Base-by-base conservation (phyloP, 1,140 invertebrate species). In the Aphidius ervi region DNA sequence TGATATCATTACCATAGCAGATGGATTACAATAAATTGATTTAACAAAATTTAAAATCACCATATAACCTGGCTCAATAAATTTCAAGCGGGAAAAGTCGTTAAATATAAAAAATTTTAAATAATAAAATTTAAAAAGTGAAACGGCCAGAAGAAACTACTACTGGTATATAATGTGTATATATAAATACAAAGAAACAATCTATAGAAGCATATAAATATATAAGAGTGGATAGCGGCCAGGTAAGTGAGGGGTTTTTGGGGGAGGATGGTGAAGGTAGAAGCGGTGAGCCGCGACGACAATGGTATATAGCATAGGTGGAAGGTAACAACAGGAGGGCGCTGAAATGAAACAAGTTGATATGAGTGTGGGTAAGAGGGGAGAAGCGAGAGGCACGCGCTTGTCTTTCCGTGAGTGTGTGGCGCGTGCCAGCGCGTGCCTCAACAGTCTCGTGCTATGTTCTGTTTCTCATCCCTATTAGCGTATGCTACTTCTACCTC, bases 361-460 rank as follows among this genome's bases (percentile, higher is more conserved):
- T 31, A 31, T 31, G 23, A 31, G 23, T 3, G 46, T n/a, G 46
- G 46, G 5, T 9, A 16, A 48, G 3, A 3, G n/a, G 40, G 52
- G 52, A n/a, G 20, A 41, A 54, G 39, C 41, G 52, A 63, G 61
- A 61, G 61, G 61, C 61, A 63, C 61, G 61, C 64, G 61, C 64
- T 62, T 60, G 57, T 61, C 64, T 59, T 61, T 61, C 45, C 61
- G 61, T 63, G 61, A 65, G 64, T 63, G 16, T 43, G 31, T 59
- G 64, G 64, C 64, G 64, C 64, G 64, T 65, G 64, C 64, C 64
- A 61, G 61, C 64, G 64, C 64, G 64, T 65, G 64, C 64, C 61
- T 61, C 59, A 61, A 49, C 59, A 61, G 60, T 57, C 56, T 61
- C 58, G 61, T 65, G 59, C 60, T 65, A 56, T 46, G 55, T 42